Evolutionary conservation across 2,797 vertebrate genomes (phyloP).

Genomic region (Parauchenoglanis ngamensis): DNA sequence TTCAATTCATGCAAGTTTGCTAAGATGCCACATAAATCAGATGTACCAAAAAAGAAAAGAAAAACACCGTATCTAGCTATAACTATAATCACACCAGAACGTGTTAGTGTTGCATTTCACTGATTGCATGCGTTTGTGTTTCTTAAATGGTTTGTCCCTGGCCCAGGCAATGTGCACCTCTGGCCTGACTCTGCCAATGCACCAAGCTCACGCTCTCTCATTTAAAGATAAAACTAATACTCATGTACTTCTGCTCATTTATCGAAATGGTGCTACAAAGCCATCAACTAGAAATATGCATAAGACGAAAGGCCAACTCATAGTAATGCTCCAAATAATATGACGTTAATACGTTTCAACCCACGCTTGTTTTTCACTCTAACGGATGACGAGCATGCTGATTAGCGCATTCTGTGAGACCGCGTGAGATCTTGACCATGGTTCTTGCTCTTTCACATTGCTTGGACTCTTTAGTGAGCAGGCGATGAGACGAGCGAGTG

Average conservation of each 20-base stretch:
- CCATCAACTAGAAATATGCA: not conserved
- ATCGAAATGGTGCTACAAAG: not conserved
- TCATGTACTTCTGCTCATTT: not conserved
- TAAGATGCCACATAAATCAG: no score
- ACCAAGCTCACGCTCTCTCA: not conserved
- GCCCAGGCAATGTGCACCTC: not conserved
- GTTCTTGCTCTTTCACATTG: not conserved
- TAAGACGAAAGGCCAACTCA: not conserved
- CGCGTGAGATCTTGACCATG: not conserved
- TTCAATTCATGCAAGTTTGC: no score
- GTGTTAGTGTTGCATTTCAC: not conserved
- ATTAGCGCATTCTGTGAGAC: not conserved
- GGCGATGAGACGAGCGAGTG: slow-evolving; percentile 15
- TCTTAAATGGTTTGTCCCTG: not conserved
- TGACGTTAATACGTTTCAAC: not conserved
- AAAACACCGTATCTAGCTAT: no score
- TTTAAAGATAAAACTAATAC: not conserved
- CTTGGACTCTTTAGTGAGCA: not conserved
- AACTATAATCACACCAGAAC: no score
- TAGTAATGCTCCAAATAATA: no score
- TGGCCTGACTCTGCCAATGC: not conserved
- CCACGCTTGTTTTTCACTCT: not conserved
- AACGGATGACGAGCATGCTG: not conserved
- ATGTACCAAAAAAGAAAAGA: no score
- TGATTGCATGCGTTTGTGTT: not conserved